Conservation (phyloP, 2,888 invertebrate genomes). For the Isotomurus palustris region DNA sequence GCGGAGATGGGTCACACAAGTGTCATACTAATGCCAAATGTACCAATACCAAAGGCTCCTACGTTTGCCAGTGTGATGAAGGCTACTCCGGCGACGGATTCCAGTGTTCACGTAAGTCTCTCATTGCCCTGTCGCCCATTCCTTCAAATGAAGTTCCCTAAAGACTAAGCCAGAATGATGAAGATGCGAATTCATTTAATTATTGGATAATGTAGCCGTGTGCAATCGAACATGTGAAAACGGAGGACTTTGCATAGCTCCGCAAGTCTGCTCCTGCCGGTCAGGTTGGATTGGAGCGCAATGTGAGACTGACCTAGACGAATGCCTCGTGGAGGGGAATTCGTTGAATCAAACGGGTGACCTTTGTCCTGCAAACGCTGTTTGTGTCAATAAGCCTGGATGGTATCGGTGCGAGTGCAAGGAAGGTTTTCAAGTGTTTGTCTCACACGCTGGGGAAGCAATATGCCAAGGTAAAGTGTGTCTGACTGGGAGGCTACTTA, state of each 20-base stretch:
- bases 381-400: constrained; percentile 82
- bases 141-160: no score
- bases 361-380: constrained; percentile 66
- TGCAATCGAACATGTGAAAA: constrained; percentile 76
- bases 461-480: constrained; percentile 46
- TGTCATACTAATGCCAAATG: constrained; percentile 74
- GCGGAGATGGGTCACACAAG: constrained; percentile 61
- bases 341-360: constrained; percentile 31
- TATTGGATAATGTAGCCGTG: constrained; percentile 63
- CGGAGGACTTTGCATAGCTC: constrained; percentile 73
- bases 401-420: constrained; percentile 85
- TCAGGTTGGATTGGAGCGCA: constrained; percentile 74
- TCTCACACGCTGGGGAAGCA: constrained; percentile 43
- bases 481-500: no score
- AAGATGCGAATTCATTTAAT: no score
- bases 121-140: no score
- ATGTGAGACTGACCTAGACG: constrained; percentile 83
- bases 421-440: constrained; percentile 60
- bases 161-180: no score
- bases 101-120: constrained; percentile 71
- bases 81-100: constrained; percentile 76
- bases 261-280: constrained; percentile 72
- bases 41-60: constrained; percentile 75
- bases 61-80: constrained; percentile 66
- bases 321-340: constrained; percentile 58